Evolutionary conservation across 2,797 vertebrate species (phyloP), one percentile per base, ranked within the genome.

Genomic region (Hydrophis major): DNA sequence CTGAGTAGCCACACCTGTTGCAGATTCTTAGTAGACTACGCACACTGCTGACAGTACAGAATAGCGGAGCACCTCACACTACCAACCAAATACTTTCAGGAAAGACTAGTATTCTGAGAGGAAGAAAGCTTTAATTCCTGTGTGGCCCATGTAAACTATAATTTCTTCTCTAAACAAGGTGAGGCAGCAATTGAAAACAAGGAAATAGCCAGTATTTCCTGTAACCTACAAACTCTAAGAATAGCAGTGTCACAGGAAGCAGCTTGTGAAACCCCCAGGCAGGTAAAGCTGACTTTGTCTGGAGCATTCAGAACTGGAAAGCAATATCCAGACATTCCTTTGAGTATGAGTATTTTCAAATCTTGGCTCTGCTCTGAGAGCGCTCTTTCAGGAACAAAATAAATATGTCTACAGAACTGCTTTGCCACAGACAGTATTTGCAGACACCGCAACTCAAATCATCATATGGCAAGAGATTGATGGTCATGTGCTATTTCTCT

Each of bases 301-400:
- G 57, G 87, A 89, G 86, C 63, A 88, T 63, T 47, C 20, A 42
- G 47, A 69, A 63, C 83, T 28, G 88, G 86, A 32, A 92, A 92
- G 20, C 66, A 66, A 63, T 61, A 47, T 37, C 66, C 59, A 88
- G 89, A 93, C 91, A 92, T 92, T 93, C 90, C 87, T 93, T 91
- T 89, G 87, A 56, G 90, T 93, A 89, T 90, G 88, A 92, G 91
- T 92, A 74, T 92, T 93, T 87, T 66, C 93, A 89, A 89, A 87
- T 89, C 57, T 86, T 91, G 90, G 87, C 90, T 83, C 47, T 83
- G 66, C 55, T 42, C 42, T 63, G 57, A 91, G 86, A 78, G 18
- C 8, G 16, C 55, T 55, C 42, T 88, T 88, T 91, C 93, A 89
- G 50, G 83, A 91, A 78, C 13, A 69, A 59, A 91, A 83, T 16